Evolutionary conservation across 1,140 invertebrate genomes (phyloP), one percentile per base, ranked within the genome.

Genomic region (Pseudomyrmex cubaensis): DNA sequence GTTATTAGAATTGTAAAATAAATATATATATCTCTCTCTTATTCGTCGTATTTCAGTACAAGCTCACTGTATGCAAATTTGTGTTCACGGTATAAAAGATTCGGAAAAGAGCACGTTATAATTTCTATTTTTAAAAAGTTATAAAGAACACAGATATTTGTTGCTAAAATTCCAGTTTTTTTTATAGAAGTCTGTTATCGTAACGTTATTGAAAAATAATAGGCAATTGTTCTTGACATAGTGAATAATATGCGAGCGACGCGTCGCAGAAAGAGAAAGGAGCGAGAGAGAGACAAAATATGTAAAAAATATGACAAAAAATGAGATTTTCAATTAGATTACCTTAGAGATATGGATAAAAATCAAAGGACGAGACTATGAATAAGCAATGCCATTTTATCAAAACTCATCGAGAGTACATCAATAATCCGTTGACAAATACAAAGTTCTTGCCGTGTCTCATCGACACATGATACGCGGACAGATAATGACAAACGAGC

Each of bases 401-500:
- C 25, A 15, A 63, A 63, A 17, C 25, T 35, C 7, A 44, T n/a
- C 13, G 9, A 35, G 8, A 63, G 25, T n/a, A n/a, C 25, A 63
- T 63, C 62, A 44, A 63, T 63, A 63, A 63, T 2, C 35, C 1
- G 8, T 15, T 44, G 15, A 63, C 7, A 63, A 63, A 25, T n/a
- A 44, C 25, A 44, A 44, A 44, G 59, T 62, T 62, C 59, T 62
- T 25, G 10, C 12, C 17, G 9, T 20, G 20, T 10, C 57, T 61
- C 35, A 35, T 35, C 5, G 35, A 35, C 35, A 35, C 20, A 13
- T 62, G 59, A 62, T 62, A 25, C 12, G 5, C 59, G 2, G 59
- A 62, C 59, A 62, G 59, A 62, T 62, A 62, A 62, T 62, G 59
- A 62, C 59, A 12, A 62, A 62, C 59, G 59, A 62, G 20, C 22